Evolutionary conservation across 2,888 invertebrate species (phyloP), one percentile per base, ranked within the genome.

Genomic region (Fragum whitleyi): DNA sequence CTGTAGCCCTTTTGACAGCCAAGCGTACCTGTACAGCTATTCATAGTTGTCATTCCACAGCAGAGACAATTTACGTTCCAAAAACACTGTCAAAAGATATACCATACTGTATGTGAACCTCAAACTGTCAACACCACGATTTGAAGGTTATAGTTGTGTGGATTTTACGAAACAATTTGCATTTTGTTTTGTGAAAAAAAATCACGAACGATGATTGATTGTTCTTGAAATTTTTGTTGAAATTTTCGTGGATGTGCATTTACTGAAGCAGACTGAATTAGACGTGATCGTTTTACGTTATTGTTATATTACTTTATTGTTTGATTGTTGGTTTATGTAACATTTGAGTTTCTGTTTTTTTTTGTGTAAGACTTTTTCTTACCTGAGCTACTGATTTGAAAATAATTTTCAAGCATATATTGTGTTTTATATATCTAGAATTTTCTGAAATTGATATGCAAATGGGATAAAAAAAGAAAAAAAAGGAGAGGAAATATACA

Each of bases 41-140:
- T 61, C 32, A 61, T 61, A 32, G 61, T 61, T 61, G 61, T 61
- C 61, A 61, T 61, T 61, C 61, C 61, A 32, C 47, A 47, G 3
- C 19, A 47, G 47, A 47, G 47, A 47, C 47, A 47, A 47, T 47
- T 47, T 47, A 47, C 14, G 47, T 47, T 47, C 47, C 47, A 47
- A 14, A 47, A 47, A 47, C 47, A 47, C 47, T 47, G 47, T 47
- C 47, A 47, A 19, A 47, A 47, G 47, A 3, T 47, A 47, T 14
- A 47, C n/a, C 47, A 47, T 47, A 19, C 14, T 16, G 47, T 47
- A n/a, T 14, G n/a, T n/a, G 47, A 19, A 47, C 47, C 14, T 47
- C 47, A 14, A 14, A 47, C 47, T 47, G 47, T 47, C 47, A 47
- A 47, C 47, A n/a, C 47, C n/a, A 14, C 14, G 3, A 9, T 47